Percentiles rank a stretch among this genome's conserved stretches.
Evolutionary conservation across 2,113 vertebrate species (phyloP).

Genomic region (Ictalurus furcatus): DNA sequence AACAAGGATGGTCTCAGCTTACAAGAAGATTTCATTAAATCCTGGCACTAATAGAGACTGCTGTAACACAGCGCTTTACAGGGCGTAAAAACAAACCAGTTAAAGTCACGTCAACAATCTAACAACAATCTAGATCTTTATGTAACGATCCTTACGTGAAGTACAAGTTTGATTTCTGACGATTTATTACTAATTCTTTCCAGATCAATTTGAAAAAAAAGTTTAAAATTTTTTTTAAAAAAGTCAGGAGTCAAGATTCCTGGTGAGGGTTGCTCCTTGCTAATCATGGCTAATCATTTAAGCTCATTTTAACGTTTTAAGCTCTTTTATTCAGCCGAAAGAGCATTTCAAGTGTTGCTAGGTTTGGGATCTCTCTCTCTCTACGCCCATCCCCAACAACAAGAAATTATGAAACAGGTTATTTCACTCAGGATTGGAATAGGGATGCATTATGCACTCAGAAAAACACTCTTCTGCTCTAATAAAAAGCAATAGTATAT

Average conservation of each 20-base stretch:
- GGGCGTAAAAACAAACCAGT: neutral
- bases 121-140: neutral
- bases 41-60: neutral
- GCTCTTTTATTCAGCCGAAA: neutral
- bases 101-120: neutral
- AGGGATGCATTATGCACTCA: neutral
- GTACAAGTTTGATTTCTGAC: neutral
- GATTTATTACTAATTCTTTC: neutral
- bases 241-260: neutral
- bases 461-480: neutral
- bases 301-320: neutral
- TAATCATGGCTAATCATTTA: neutral
- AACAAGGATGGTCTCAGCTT: constrained; percentile 5
- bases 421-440: neutral
- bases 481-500: neutral
- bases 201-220: neutral
- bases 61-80: neutral
- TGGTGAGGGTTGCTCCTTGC: too few relatives aligned
- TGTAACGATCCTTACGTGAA: neutral
- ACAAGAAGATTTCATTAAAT: neutral
- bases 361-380: neutral
- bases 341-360: neutral
- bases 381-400: too few relatives aligned
- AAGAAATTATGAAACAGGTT: neutral
- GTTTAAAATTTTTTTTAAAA: too few relatives aligned